Evolutionary conservation across 2,797 vertebrate genomes (phyloP), one percentile per base, ranked within the genome.

Genomic region (Danio aesculapii): DNA sequence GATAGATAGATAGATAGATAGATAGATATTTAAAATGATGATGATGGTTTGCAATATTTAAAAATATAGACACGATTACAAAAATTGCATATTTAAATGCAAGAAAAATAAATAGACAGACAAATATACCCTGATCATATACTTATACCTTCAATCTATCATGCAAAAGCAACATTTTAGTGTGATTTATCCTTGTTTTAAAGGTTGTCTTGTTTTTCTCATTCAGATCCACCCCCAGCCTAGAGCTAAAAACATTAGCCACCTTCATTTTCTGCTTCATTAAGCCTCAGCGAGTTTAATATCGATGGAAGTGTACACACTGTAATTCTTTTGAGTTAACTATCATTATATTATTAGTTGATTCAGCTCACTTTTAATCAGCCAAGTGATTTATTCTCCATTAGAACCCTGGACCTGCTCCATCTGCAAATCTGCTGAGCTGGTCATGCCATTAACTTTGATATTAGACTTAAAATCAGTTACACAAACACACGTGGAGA

Each of bases 391-490:
- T 92, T 88, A 90, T 91, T 92, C 89, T 87, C 87, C 84, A 88
- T 92, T 92, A 92, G n/a, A 0, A 78, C 87, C 87, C 2, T 61
- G 66, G 57, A 50, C 91, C 91, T 89, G 86, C 86, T 90, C 84
- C 89, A 91, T 91, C 87, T 90, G 88, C 88, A 93, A 92, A 92
- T 94, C 90, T 90, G 87, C 91, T 91, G 89, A 90, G 87, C 87
- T 84, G 53, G 91, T 88, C 87, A 83, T 86, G 90, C 84, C 88
- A 90, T 87, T 88, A 93, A 87, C 92, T 93, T 88, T 91, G 86
- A 89, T 76, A 81, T 73, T 80, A 75, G 69, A 68, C 79, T 17
- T 77, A 81, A 61, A 85, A 83, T 75, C 43, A 69, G 53, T 64
- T 61, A 74, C 8, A 50, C 41, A 74, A 64, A 63, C 68, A 80